A percentile compares a stretch with the other conserved stretches of the same genome.
Evolutionary conservation across 1,140 invertebrate species (phyloP).

Genomic region (Lepidostoma basale): DNA sequence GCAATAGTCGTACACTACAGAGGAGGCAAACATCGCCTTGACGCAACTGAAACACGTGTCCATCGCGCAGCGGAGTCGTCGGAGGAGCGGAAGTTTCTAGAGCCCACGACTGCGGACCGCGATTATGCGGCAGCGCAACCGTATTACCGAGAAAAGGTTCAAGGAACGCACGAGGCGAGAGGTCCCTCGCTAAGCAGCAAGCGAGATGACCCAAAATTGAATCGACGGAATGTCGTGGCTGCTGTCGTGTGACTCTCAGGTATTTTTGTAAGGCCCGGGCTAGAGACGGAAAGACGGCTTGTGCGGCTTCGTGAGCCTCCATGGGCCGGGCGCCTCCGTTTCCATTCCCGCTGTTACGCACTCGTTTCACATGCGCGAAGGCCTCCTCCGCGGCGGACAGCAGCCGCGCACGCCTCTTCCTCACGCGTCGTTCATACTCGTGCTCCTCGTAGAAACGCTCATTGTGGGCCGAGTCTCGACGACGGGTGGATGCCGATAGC

Average conservation of each 20-base stretch:
- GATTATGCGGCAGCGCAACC: constrained; percentile 78
- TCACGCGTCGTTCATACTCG: constrained; percentile 92
- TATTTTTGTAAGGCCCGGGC: constrained; percentile 96
- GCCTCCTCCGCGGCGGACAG: constrained; percentile 95
- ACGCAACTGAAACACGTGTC: constrained; percentile 87
- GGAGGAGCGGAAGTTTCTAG: constrained; percentile 89
- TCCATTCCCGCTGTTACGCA: constrained; percentile 60
- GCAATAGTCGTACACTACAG: constrained; percentile 82
- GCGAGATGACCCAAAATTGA: constrained; percentile 86
- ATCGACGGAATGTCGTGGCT: constrained; percentile 93
- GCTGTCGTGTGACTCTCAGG: constrained; percentile 91
- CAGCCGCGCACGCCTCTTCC: constrained; percentile 86
- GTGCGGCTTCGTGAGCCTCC: constrained; percentile 93
- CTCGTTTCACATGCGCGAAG: constrained; percentile 91
- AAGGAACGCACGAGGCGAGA: constrained; percentile 91
- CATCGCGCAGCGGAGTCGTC: constrained; percentile 80
- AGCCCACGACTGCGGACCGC: constrained; percentile 87
- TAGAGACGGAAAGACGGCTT: constrained; percentile 96
- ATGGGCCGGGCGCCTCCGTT: constrained; percentile 68
- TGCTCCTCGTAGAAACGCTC: constrained; percentile 97
- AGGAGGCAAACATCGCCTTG: constrained; percentile 93
- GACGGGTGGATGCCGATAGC: constrained; percentile 70
- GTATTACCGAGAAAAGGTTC: constrained; percentile 84
- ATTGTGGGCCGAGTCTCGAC: constrained; percentile 90
- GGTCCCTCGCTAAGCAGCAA: constrained; percentile 87